Conservation (phyloP, 2,888 invertebrate species). For the Kuschelorhynchus macadamiae region DNA sequence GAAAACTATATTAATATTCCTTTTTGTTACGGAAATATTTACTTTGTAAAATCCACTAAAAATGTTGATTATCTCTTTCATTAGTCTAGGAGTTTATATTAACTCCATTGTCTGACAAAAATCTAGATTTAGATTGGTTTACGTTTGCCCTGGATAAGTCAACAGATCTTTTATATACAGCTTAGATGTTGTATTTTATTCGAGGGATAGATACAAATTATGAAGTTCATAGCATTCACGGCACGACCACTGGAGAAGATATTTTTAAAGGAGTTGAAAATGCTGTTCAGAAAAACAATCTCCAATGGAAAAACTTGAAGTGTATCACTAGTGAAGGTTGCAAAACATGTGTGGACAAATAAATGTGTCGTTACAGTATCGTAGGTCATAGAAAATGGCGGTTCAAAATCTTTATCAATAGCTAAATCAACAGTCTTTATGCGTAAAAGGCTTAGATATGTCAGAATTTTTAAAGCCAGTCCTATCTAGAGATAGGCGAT, state of each 20-base stretch:
- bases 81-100: too few relatives aligned
- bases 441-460: constrained; percentile 61
- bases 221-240: constrained; percentile 42
- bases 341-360: constrained; percentile 57
- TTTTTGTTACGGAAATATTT: too few relatives aligned
- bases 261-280: constrained; percentile 41
- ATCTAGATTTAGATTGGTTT: too few relatives aligned
- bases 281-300: not conserved
- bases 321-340: constrained; percentile 56
- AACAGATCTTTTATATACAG: not conserved
- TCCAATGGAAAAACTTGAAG: constrained; percentile 52
- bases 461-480: constrained; percentile 59
- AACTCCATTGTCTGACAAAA: too few relatives aligned
- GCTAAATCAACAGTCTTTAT: constrained; percentile 50
- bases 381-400: constrained; percentile 59
- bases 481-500: too few relatives aligned
- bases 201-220: constrained; percentile 1
- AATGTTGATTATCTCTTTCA: too few relatives aligned
- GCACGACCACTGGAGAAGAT: constrained; percentile 50
- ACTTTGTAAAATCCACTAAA: too few relatives aligned
- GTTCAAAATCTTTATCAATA: constrained; percentile 58
- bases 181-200: not conserved
- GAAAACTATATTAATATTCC: too few relatives aligned
- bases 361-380: constrained; percentile 56
- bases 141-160: too few relatives aligned